Base-by-base conservation (phyloP, 2,797 vertebrate species). In the Lemur catta region DNA sequence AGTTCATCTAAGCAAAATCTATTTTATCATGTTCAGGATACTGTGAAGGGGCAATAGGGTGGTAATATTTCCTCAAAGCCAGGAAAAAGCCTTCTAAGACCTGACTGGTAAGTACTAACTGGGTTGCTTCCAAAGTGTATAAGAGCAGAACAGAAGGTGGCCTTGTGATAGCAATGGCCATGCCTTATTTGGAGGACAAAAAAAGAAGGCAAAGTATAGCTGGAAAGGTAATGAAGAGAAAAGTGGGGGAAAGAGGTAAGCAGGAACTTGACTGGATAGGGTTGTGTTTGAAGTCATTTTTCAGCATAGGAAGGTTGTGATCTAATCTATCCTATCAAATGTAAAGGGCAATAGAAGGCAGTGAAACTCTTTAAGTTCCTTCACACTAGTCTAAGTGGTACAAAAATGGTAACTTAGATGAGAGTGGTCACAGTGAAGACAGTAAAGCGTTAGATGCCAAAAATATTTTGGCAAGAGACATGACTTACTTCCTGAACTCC, bases 321-420 rank as follows among this genome's bases (percentile, higher is more conserved):
- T 63, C 69, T 89, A 57, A 92, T 41, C 67, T 55, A 89, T 50
- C 41, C 6, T 71, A 61, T n/a, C 43, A 7, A 81, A 78, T 57
- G 33, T 71, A 80, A 74, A 80, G 30, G 38, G 59, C 30, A 92
- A 89, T 7, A 0, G 12, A 88, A 81, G 52, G 14, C 28, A 63
- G 14, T 22, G 14, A 94, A 18, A 84, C 15, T 41, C 79, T 24
- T 67, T 17, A 50, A 6, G 22, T 74, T 72, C 79, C 76, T 75
- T 91, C 13, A 50, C 78, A 63, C 30, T 59, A 57, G 12, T 55
- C 50, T 38, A 12, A 78, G 78, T 55, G 59, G 28, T 55, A 92
- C 10, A 12, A 97, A 93, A 96, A 93, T 33, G 30, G 26, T 93
- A 65, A n/a, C n/a, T 78, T 20, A 84, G 26, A 61, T n/a, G 30